Conservation (phyloP, 1,140 invertebrate species). For the Drosophila eugracilis region DNA sequence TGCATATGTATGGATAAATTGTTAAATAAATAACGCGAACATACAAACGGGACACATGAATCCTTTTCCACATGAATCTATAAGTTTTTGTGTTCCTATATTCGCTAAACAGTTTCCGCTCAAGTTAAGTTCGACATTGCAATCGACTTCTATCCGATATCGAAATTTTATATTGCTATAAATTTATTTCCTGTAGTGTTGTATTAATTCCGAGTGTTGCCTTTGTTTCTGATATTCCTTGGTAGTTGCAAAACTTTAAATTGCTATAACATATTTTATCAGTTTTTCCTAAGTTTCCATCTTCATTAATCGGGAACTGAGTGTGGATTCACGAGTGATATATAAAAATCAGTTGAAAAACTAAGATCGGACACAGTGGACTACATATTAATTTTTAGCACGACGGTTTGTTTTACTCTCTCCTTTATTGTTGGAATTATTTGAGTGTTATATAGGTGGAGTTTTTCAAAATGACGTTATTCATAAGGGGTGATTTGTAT, state of each 20-base stretch:
- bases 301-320: constrained; percentile 5
- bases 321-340: background rate
- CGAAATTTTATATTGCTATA: background rate
- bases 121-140: constrained; percentile 3
- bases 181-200: background rate
- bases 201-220: background rate
- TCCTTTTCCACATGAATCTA: constrained; percentile 6
- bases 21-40: constrained; percentile 29
- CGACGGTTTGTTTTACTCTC: constrained; percentile 31
- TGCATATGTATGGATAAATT: constrained; percentile 34
- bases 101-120: background rate
- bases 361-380: constrained; percentile 9
- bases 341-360: constrained; percentile 8
- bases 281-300: background rate
- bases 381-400: constrained; percentile 28
- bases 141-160: background rate
- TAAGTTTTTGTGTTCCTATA: background rate
- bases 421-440: constrained; percentile 44
- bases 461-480: constrained; percentile 32
- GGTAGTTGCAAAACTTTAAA: constrained; percentile 19
- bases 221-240: background rate
- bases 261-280: constrained; percentile 27
- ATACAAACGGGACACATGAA: constrained; percentile 28
- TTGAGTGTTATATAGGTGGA: constrained; percentile 36
- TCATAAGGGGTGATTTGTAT: constrained; percentile 15